Evolutionary conservation across 2,888 invertebrate genomes (phyloP).

Genomic region (Drosophila ustulata): DNA sequence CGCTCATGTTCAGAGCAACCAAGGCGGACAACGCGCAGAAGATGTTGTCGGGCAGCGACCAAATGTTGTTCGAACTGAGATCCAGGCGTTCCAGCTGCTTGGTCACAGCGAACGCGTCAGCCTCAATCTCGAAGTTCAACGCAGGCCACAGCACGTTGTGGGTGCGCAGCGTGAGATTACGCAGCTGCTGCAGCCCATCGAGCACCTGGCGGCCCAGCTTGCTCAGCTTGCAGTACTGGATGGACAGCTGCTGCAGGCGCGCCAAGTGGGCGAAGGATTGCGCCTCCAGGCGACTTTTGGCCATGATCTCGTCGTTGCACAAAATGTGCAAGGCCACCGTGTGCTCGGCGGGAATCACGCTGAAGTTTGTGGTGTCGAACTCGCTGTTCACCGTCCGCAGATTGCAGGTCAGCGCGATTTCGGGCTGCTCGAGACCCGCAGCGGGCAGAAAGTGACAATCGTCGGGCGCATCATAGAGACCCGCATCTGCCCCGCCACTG

Average conservation of each 20-base stretch:
- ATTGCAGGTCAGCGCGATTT: slow-evolving; percentile 92
- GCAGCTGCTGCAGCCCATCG: slow-evolving; percentile 91
- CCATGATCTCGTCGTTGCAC: slow-evolving; percentile 92
- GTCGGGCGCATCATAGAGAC: slow-evolving; percentile 92
- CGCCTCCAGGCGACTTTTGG: slow-evolving; percentile 91
- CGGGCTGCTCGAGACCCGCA: slow-evolving; percentile 85
- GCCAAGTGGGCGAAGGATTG: slow-evolving; percentile 92
- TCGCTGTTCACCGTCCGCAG: slow-evolving; percentile 94
- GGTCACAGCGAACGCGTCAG: slow-evolving; percentile 91
- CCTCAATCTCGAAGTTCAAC: slow-evolving; percentile 92
- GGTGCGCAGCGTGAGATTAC: slow-evolving; percentile 94
- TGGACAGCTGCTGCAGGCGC: slow-evolving; percentile 91
- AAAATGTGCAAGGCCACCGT: slow-evolving; percentile 92
- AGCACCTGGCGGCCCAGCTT: slow-evolving; percentile 93
- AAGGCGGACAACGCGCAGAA: slow-evolving; percentile 93
- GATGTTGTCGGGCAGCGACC: slow-evolving; percentile 94
- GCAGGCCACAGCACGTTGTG: slow-evolving; percentile 94
- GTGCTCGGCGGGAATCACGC: slow-evolving; percentile 93
- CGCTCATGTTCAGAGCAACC: slow-evolving; percentile 93
- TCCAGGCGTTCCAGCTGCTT: slow-evolving; percentile 93
- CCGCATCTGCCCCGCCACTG: slow-evolving; percentile 49
- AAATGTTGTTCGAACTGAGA: slow-evolving; percentile 94
- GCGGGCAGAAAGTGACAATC: slow-evolving; percentile 88
- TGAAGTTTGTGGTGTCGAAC: slow-evolving; percentile 94
- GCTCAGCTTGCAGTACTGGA: slow-evolving; percentile 94